phyloP scores from a whole-genome alignment of 2,888 invertebrate genomes.

The Drosophila koepferae region DNA sequence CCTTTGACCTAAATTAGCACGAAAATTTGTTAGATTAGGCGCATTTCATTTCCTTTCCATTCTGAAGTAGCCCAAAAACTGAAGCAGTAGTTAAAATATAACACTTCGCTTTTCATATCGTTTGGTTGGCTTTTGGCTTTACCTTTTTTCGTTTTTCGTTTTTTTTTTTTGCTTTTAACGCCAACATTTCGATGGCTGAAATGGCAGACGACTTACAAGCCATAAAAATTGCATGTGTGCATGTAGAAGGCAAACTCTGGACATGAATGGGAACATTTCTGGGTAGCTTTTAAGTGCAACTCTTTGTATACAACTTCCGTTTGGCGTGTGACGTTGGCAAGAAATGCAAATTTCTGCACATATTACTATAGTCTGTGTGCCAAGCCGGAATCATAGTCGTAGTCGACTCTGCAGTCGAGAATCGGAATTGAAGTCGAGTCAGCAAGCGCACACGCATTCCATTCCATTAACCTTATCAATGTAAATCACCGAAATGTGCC shows the following conservation, averaged over 20 bases:
- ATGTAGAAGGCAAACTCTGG: conserved; percentile 39
- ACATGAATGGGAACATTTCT: conserved; percentile 67
- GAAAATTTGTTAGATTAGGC: conserved; percentile 81
- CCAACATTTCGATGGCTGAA: conserved; percentile 57
- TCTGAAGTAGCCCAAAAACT: conserved; percentile 29
- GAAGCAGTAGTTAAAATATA: conserved; percentile 21
- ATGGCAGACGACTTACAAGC: conserved; percentile 67
- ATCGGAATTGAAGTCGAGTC: conserved; percentile 61
- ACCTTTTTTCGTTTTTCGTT: neutral
- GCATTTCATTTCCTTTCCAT: conserved; percentile 68
- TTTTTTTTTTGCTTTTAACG: conserved; percentile 35
- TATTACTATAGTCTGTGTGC: conserved; percentile 6
- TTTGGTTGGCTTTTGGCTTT: conserved; percentile 5
- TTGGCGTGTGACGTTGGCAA: conserved; percentile 69
- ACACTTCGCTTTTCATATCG: conserved; percentile 32
- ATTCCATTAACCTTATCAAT: conserved; percentile 79
- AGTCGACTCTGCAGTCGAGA: conserved; percentile 13
- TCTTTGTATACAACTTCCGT: conserved; percentile 81
- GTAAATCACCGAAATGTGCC: conserved; percentile 77
- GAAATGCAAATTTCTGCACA: conserved; percentile 78
- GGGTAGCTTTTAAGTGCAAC: conserved; percentile 76
- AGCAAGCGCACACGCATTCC: conserved; percentile 75
- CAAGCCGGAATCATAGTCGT: conserved; percentile 30
- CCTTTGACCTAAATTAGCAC: conserved; percentile 81
- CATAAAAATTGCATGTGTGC: conserved; percentile 78